Conservation (phyloP, 2,888 invertebrate species). For the Hipparchia semele region DNA sequence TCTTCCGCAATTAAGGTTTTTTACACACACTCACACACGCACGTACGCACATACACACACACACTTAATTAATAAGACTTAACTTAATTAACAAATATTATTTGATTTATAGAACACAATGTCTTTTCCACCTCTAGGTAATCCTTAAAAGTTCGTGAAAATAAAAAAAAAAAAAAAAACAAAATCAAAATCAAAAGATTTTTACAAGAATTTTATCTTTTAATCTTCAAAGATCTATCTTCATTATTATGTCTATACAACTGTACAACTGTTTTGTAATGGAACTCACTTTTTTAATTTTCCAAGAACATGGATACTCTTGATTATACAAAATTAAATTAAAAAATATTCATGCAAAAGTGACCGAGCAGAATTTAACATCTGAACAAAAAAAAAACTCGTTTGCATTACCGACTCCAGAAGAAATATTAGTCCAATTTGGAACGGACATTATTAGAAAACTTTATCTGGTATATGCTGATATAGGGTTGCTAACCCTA, state of each 20-base stretch:
- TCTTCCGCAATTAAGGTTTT: no score
- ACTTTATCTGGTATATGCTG: conserved; percentile 42
- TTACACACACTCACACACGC: no score
- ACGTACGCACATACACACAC: no score
- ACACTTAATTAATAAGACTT: no score
- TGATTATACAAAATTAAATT: conserved; percentile 15
- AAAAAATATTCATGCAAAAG: conserved; percentile 30
- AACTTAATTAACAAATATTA: no score
- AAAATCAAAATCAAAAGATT: no score
- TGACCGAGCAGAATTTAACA: conserved; percentile 25
- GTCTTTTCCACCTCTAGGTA: no score
- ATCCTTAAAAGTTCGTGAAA: no score
- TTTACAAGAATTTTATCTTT: background rate
- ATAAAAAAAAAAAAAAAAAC: no score
- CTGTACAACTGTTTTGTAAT: background rate
- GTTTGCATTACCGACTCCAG: conserved; percentile 37
- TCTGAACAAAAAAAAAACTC: conserved; percentile 30
- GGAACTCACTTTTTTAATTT: background rate
- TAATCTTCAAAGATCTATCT: no score
- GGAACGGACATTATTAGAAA: conserved; percentile 49
- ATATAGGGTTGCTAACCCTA: conserved; percentile 29
- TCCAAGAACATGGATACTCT: background rate
- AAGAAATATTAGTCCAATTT: conserved; percentile 48
- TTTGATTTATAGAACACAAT: no score
- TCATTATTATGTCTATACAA: no score